A percentile compares a stretch with the other conserved stretches of the same genome.
Evolutionary conservation across 2,797 vertebrate genomes (phyloP).

Genomic region (Chelmon rostratus): DNA sequence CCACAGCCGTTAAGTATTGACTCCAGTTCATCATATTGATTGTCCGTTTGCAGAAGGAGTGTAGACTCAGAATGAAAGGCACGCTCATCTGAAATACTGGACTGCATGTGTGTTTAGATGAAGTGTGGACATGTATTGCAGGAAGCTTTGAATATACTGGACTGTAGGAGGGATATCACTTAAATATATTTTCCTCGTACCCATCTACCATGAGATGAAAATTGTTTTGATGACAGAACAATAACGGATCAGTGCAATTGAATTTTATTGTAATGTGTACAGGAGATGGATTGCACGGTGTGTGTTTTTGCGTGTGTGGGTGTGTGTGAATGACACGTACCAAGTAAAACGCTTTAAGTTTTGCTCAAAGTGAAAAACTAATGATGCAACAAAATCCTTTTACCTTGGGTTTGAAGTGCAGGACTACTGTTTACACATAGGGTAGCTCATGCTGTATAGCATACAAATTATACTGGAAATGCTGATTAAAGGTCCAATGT

Average conservation of each 20-base stretch:
- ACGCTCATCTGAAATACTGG: constrained; percentile 14
- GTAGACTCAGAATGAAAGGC: constrained; percentile 25
- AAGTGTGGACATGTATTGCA: constrained; percentile 24
- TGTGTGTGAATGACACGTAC: neutral
- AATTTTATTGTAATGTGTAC: constrained; percentile 36
- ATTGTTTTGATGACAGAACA: constrained; percentile 42
- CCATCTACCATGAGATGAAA: constrained; percentile 25
- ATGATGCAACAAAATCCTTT: neutral
- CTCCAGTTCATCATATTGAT: constrained; percentile 53
- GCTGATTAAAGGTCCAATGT: neutral
- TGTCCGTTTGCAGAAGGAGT: constrained; percentile 40
- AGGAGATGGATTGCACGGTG: constrained; percentile 28
- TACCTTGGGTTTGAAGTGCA: neutral
- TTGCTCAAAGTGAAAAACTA: constrained; percentile 3
- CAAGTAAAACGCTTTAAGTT: neutral
- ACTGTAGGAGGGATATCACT: constrained; percentile 12
- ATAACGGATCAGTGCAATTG: constrained; percentile 44
- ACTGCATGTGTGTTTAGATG: constrained; percentile 30
- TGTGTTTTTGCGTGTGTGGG: constrained; percentile 1
- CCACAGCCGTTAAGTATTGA: constrained; percentile 16
- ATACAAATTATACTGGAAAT: neutral
- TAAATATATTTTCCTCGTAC: constrained; percentile 19
- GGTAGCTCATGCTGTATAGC: neutral
- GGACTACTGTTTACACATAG: neutral
- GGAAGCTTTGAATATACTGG: constrained; percentile 33